Conservation (phyloP, 2,113 vertebrate species). For the Cryptotis parvus region DNA sequence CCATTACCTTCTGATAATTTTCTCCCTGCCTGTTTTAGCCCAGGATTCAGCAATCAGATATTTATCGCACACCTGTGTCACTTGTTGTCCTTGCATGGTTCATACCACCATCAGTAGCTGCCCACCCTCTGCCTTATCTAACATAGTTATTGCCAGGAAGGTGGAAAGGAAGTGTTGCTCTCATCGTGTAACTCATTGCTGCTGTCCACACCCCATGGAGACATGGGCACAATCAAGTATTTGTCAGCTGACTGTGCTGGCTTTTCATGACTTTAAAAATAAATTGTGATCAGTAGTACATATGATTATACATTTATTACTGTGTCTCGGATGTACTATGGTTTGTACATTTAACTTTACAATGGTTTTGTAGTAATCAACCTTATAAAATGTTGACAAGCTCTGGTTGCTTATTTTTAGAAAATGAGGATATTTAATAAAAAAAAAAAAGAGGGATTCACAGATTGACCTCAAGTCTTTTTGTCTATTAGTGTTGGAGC, state of each 20-base stretch:
- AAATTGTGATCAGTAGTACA: constrained; percentile 90
- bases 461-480: constrained; percentile 66
- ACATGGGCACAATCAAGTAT: constrained; percentile 87
- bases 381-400: constrained; percentile 63
- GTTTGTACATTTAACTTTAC: constrained; percentile 69
- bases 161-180: constrained; percentile 83
- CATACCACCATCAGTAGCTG: constrained; percentile 84
- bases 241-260: constrained; percentile 91
- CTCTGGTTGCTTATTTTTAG: constrained; percentile 75
- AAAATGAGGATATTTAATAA: constrained; percentile 76
- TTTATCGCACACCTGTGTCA: constrained; percentile 88
- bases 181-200: constrained; percentile 88
- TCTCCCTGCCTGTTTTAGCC: constrained; percentile 48
- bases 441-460: constrained; percentile 61
- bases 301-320: constrained; percentile 80
- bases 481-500: constrained; percentile 59
- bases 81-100: constrained; percentile 91
- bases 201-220: constrained; percentile 84
- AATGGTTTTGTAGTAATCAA: constrained; percentile 74
- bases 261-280: constrained; percentile 92
- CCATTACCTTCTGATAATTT: constrained; percentile 51
- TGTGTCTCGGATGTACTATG: constrained; percentile 73
- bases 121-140: constrained; percentile 86
- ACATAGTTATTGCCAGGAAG: constrained; percentile 80
- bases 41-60: constrained; percentile 80